These are phyloP conservation scores for Geodia barretti DNA, from an alignment of 37 sponge, comb jelly and placozoan species.

Conservation along the genomic window DNA sequence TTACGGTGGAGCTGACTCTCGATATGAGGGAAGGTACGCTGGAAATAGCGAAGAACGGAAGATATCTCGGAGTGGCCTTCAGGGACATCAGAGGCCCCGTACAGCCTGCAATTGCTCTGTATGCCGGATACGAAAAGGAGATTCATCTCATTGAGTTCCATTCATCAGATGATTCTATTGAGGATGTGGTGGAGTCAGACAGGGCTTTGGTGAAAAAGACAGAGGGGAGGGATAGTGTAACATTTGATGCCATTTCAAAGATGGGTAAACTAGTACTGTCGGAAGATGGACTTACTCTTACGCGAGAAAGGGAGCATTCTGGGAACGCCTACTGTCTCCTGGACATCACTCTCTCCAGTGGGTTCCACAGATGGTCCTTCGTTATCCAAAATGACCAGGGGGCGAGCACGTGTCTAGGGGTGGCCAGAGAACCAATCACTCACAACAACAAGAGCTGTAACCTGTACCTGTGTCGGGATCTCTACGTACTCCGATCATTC, in stretches of 20 bases:
- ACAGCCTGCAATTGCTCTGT: constrained; percentile 52
- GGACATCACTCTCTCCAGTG: constrained; percentile 8
- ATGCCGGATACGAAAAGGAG: constrained; percentile 64
- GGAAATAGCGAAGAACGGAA: constrained; percentile 28
- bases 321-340: constrained; percentile 51
- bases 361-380: constrained; percentile 39
- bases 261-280: constrained; percentile 18
- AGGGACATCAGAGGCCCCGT: constrained; percentile 24
- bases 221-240: not conserved
- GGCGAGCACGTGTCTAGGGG: constrained; percentile 50
- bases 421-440: constrained; percentile 11
- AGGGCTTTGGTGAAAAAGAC: not conserved
- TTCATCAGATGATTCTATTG: not conserved
- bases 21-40: constrained; percentile 31
- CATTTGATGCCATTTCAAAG: constrained; percentile 22
- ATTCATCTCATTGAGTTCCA: constrained; percentile 22
- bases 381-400: constrained; percentile 54
- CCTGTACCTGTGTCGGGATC: constrained; percentile 23
- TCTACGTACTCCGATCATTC: constrained; percentile 59
- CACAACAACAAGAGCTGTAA: constrained; percentile 1
- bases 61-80: constrained; percentile 42
- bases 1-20: constrained; percentile 27
- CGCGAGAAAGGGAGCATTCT: constrained; percentile 5
- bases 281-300: constrained; percentile 23
- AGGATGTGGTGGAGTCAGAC: not conserved